Base-by-base conservation (phyloP, 2,888 invertebrate genomes). In the Leucophenga montana region DNA sequence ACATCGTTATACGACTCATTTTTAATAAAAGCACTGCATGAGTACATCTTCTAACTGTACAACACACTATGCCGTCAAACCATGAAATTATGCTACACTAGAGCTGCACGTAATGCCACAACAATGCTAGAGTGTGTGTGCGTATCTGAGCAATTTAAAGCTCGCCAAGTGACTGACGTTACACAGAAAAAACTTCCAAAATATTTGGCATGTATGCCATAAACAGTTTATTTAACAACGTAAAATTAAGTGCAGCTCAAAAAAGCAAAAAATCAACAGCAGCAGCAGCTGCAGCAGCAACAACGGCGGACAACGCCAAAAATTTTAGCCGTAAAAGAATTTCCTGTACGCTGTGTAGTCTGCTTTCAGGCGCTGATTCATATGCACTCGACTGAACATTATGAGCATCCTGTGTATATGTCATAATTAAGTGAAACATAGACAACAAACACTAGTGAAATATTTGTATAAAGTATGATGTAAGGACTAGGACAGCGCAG, bases 221-320 rank as follows among this genome's bases (percentile, higher is more conserved):
- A 79, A 85, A 82, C 83, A 83, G 86, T 85, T 85, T 85, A 86
- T 85, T 85, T 84, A 84, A 85, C 85, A 84, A 82, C 85, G 80
- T 78, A 83, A 85, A 85, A 85, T 85, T 86, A 85, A 86, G 86
- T 85, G 81, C 84, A 82, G 77, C 48, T 13, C 16, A 33, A 39
- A 27, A 18, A 67, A 62, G 75, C 69, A 67, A 71, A 56, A 69
- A 70, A 69, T n/a, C 59, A 20, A 20, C 56, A 27, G 16, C 56
- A 56, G n/a, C n/a, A n/a, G n/a, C n/a, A n/a, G n/a, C n/a, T n/a
- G n/a, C n/a, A n/a, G n/a, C n/a, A n/a, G n/a, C n/a, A n/a, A n/a
- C n/a, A n/a, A n/a, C n/a, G n/a, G n/a, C n/a, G n/a, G n/a, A n/a
- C n/a, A n/a, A n/a, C n/a, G n/a, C n/a, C n/a, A n/a, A n/a, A n/a